A percentile compares a stretch with the other conserved stretches of the same genome.
These are phyloP conservation scores for Cavia porcellus DNA, from an alignment of 2,113 vertebrate species.

Conservation along the genomic window DNA sequence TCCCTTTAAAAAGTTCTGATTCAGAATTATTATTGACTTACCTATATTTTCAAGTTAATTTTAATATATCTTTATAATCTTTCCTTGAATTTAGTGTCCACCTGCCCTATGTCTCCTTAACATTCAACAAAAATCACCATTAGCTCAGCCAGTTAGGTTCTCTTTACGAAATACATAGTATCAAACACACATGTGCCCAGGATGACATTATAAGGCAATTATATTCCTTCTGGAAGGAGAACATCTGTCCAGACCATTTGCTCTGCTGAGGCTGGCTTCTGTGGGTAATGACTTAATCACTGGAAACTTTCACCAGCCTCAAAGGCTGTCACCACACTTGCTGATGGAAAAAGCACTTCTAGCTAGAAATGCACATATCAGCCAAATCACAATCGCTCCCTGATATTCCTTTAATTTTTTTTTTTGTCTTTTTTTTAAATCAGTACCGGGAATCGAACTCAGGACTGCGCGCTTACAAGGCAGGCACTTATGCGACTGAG, in stretches of 20 bases:
- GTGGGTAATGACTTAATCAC: constrained; percentile 60
- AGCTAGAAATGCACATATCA: background rate
- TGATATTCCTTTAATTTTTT: background rate
- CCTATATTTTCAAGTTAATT: constrained; percentile 17
- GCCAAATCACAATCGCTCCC: constrained; percentile 46
- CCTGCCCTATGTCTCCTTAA: background rate
- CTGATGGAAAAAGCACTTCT: constrained; percentile 54
- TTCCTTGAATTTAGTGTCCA: background rate
- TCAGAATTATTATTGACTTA: background rate
- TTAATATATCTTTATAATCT: background rate
- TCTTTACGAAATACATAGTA: background rate
- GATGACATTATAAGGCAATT: background rate
- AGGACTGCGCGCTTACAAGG: too few species aligned
- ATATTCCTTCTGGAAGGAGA: background rate
- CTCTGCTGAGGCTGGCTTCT: constrained; percentile 22
- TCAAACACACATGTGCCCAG: rapidly evolving
- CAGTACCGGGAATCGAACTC: too few species aligned
- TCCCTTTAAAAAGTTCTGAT: background rate
- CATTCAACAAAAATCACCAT: background rate
- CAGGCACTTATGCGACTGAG: too few species aligned
- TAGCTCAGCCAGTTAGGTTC: background rate
- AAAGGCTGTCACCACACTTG: background rate
- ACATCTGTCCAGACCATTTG: constrained; percentile 49
- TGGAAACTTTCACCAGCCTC: background rate
- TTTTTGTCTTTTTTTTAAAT: too few species aligned